Conservation (phyloP, 2,113 vertebrate species). For the Parus major region DNA sequence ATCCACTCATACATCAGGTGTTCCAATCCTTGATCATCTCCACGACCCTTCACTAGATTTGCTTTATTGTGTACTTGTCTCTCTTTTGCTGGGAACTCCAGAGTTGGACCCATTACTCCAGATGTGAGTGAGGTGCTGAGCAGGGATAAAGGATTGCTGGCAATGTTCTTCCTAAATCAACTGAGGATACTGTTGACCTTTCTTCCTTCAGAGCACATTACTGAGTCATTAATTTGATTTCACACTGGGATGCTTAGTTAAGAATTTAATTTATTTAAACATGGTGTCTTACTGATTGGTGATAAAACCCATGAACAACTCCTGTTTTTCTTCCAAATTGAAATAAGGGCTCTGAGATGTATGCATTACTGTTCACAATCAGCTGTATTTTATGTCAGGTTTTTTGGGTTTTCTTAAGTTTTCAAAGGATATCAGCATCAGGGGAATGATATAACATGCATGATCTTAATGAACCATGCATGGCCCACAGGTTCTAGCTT, state of each 20-base stretch:
- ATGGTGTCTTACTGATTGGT: not conserved
- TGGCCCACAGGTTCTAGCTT: not conserved
- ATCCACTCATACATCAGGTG: not conserved
- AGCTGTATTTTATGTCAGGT: not conserved
- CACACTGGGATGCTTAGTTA: not conserved
- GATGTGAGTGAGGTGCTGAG: not conserved
- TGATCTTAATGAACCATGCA: not conserved
- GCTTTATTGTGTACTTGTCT: rapidly evolving
- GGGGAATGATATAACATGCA: not conserved
- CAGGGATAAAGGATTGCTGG: not conserved
- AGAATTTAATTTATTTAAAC: not conserved
- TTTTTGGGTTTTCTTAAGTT: not conserved
- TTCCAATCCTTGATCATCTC: not conserved
- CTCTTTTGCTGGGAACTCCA: not conserved
- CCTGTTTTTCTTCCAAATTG: not conserved
- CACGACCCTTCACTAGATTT: not conserved
- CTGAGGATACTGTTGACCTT: not conserved
- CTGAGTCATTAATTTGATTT: not conserved
- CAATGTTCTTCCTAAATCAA: not conserved
- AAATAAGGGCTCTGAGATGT: not conserved
- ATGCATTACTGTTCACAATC: not conserved
- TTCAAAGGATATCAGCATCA: not conserved
- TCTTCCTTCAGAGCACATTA: not conserved
- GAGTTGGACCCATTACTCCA: not conserved
- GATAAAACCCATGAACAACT: not conserved